Evolutionary conservation across 2,113 vertebrate species (phyloP), one percentile per base, ranked within the genome.

Genomic region (Elgaria multicarinata): DNA sequence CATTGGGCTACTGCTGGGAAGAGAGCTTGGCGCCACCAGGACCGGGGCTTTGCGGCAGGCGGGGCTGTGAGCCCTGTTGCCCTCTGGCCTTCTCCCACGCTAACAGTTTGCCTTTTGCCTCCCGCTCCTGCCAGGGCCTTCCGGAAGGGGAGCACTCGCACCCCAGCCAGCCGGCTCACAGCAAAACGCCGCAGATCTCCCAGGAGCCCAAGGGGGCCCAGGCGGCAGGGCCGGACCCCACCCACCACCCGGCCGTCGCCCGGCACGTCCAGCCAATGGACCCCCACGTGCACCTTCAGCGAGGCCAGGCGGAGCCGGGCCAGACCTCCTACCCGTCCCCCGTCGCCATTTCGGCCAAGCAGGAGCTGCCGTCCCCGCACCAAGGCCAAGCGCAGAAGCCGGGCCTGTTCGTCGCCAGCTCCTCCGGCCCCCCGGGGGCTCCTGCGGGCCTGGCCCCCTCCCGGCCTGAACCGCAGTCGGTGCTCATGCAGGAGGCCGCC

Each of bases 241-340:
- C 97, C 20, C 98, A 98, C 93, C 97, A 97, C 87, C 14, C 95
- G 0, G 0, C 94, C 2, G 90, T 95, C 24, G 97, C 97, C 86
- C 93, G 97, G 86, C 98, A 97, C 81, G 46, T 97, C 20, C 96
- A 97, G 20, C 98, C 97, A 28, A 94, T 98, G 0, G 98, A 99
- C 58, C 95, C 98, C 64, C 97, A 96, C 0, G 82, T 94, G 9
- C 98, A 98, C 91, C 95, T 98, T 44, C 98, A 98, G 89, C 95
- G 98, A 94, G 96, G 98, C 0, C 95, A 96, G 0, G 94, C 96
- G 1, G 98, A 99, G 69, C 94, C 98, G 0, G 95, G 97, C 91
- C 98, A 98, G 78, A 97, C 98, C 46, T 98, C 98, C 44, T 99
- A 99, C 92, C 97, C 97, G 14, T 99, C 99, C 0, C 98, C 98